Conservation (phyloP, 2,797 vertebrate genomes). For the Morelia viridis region DNA sequence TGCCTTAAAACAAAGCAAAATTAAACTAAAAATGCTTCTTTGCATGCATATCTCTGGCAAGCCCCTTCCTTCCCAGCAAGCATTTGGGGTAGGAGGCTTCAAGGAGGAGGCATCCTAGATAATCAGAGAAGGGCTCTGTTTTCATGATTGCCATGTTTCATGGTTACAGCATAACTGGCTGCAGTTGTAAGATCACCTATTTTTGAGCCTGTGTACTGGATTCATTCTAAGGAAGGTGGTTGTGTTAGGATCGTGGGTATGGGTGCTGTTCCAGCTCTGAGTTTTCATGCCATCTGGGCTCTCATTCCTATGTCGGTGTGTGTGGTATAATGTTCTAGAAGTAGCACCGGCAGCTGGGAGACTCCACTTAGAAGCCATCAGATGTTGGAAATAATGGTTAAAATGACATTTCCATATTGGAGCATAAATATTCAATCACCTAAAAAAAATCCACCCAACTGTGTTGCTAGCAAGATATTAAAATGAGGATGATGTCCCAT, state of each 20-base stretch:
- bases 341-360: neutral
- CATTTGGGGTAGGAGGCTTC: neutral
- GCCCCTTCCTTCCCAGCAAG: neutral
- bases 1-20: neutral
- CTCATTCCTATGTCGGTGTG: neutral
- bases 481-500: slow-evolving; percentile 38
- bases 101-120: neutral
- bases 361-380: neutral
- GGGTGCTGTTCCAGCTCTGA: neutral
- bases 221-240: neutral
- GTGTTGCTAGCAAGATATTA: slow-evolving; percentile 38
- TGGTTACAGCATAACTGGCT: neutral
- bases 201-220: neutral
- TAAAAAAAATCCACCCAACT: slow-evolving; percentile 15
- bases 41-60: neutral
- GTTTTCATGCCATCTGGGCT: neutral
- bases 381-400: slow-evolving; percentile 6
- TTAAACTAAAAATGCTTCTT: neutral
- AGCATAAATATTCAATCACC: slow-evolving; percentile 22
- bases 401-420: slow-evolving; percentile 23
- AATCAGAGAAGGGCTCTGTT: neutral
- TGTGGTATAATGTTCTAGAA: neutral
- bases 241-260: neutral
- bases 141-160: neutral
- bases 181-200: neutral